Evolutionary conservation across 2,113 vertebrate genomes (phyloP).

Genomic region (Periophthalmodon schlosseri): DNA sequence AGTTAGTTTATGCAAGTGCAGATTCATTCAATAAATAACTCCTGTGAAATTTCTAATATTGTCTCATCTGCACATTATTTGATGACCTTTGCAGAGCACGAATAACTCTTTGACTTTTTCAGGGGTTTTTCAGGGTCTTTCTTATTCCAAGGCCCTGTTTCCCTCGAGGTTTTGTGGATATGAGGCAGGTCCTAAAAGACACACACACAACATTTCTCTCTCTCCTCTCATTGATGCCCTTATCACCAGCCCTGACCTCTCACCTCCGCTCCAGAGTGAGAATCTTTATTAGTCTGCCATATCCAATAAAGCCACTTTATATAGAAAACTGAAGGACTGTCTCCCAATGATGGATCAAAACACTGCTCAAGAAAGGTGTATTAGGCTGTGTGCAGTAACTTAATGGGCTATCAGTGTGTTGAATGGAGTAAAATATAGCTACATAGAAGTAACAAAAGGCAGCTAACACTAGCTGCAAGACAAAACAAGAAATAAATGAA

Average conservation of each 20-base stretch:
- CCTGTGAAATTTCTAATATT: slow-evolving; percentile 31
- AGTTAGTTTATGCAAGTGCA: slow-evolving; percentile 20
- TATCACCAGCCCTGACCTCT: slow-evolving; percentile 66
- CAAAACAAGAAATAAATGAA: background rate
- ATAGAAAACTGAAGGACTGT: slow-evolving; percentile 48
- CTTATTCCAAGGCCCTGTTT: slow-evolving; percentile 42
- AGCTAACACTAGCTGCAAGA: background rate
- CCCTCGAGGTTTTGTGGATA: slow-evolving; percentile 50
- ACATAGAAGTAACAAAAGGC: background rate
- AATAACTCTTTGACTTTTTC: slow-evolving; percentile 22
- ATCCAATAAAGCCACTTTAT: slow-evolving; percentile 68
- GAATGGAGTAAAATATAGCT: slow-evolving; percentile 12
- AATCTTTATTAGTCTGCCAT: slow-evolving; percentile 73
- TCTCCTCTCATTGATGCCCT: slow-evolving; percentile 54
- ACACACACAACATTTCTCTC: slow-evolving; percentile 14
- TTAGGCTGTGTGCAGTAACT: slow-evolving; percentile 36
- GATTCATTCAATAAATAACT: slow-evolving; percentile 16
- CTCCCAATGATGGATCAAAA: slow-evolving; percentile 42
- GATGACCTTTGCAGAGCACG: slow-evolving; percentile 4
- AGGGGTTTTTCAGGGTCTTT: slow-evolving; percentile 19
- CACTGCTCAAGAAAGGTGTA: slow-evolving; percentile 47
- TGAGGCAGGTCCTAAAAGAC: slow-evolving; percentile 37
- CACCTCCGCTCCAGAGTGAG: slow-evolving; percentile 63
- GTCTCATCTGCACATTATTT: slow-evolving; percentile 26
- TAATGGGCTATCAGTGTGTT: slow-evolving; percentile 25